Conservation (phyloP, 2,888 invertebrate genomes). For the Idaea straminata region DNA sequence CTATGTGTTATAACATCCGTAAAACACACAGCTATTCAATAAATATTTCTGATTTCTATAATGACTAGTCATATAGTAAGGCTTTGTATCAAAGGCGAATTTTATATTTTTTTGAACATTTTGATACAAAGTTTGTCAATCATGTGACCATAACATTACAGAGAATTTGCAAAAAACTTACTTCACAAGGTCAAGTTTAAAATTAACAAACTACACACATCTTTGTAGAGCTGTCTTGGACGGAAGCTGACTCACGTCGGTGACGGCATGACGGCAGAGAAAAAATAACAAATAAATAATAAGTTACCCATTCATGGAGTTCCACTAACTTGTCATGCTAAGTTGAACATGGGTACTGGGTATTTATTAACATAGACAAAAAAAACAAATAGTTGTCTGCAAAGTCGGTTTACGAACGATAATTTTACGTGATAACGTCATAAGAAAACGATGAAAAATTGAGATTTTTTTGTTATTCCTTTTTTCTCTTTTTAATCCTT, state of each 20-base stretch:
- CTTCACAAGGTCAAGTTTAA: slow-evolving; percentile 24
- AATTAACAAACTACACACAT: slow-evolving; percentile 8
- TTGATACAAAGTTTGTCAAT: background rate
- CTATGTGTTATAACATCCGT: too few species aligned
- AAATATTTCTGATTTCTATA: too few species aligned
- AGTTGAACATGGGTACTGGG: background rate
- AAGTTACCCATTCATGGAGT: background rate
- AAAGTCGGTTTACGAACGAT: too few species aligned
- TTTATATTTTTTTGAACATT: too few species aligned
- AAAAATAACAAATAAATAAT: slow-evolving; percentile 13
- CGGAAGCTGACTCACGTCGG: slow-evolving; percentile 34
- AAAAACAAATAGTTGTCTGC: too few species aligned
- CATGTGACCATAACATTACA: background rate
- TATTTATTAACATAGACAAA: background rate
- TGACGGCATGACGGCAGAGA: slow-evolving; percentile 30
- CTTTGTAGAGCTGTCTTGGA: slow-evolving; percentile 15
- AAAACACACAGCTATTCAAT: too few species aligned
- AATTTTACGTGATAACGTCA: too few species aligned
- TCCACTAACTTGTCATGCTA: background rate
- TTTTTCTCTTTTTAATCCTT: too few species aligned
- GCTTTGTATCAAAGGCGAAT: too few species aligned
- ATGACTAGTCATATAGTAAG: too few species aligned
- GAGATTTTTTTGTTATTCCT: too few species aligned
- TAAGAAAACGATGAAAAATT: too few species aligned
- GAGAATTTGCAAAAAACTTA: slow-evolving; percentile 1